Percentiles rank a stretch among this genome's conserved stretches.
phyloP scores from a whole-genome alignment of 2,113 vertebrate species.

The Bambusicola thoracicus region DNA sequence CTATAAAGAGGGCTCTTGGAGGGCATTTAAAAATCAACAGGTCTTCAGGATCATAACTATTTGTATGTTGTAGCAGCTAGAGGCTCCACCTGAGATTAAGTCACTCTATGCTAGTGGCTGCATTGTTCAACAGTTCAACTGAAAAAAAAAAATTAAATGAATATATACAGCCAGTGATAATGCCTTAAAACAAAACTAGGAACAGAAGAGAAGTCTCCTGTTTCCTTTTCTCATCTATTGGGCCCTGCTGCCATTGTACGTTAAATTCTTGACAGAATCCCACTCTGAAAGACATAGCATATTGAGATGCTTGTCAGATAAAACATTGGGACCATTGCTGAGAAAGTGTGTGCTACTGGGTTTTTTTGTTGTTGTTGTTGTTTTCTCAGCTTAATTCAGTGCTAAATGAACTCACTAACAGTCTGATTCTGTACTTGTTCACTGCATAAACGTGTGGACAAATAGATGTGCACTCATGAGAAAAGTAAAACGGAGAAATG shows the following conservation, averaged over 20 bases:
- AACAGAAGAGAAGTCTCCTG: neutral
- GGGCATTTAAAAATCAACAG: neutral
- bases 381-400: slow-evolving; percentile 14
- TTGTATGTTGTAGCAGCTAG: neutral
- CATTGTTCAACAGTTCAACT: too few species aligned
- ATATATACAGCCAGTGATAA: neutral
- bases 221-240: neutral
- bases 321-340: neutral
- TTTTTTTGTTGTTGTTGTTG: slow-evolving; percentile 41
- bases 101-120: neutral
- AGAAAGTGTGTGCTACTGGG: neutral
- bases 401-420: neutral
- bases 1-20: neutral
- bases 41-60: neutral
- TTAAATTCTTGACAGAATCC: slow-evolving; percentile 10
- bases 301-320: neutral
- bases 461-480: neutral
- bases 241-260: neutral
- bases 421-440: neutral
- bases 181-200: neutral
- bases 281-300: neutral
- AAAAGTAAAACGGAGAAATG: neutral
- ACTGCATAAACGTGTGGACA: neutral
- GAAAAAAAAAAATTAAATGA: neutral
- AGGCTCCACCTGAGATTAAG: neutral